Evolutionary conservation across 2,888 invertebrate species (phyloP), one percentile per base, ranked within the genome.

Genomic region (Euphydryas editha): DNA sequence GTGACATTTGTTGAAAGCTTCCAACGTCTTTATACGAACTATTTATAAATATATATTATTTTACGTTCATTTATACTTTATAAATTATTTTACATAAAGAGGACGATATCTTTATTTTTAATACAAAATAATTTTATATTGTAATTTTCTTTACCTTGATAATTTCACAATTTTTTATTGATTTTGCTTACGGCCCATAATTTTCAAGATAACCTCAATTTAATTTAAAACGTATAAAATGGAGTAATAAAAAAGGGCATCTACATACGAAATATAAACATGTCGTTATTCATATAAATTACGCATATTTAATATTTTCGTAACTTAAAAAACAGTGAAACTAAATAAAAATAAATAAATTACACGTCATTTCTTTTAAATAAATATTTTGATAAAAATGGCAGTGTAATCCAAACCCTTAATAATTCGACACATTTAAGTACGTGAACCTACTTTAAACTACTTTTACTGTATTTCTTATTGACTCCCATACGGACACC

Each of bases 391-490:
- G 30, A 59, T 64, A 54, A 64, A 51, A 58, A 57, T 49, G 20
- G 62, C 46, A 59, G 21, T 51, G n/a, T 8, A 30, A 54, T 44
- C 49, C 47, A 46, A 57, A 49, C 24, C 21, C 30, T 55, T 36
- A 37, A 57, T 49, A 63, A 54, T 65, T 63, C 49, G 61, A 66
- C 64, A 47, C 60, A 71, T 72, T 76, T 73, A 76, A 75, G 75
- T 75, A 74, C 68, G 73, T 68, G 72, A 78, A 75, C 54, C 36
- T 75, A 42, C 64, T 56, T 56, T 60, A 56, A 37, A 17, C 76
- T 76, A 75, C 75, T 76, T 77, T 82, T 84, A 83, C 80, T 81
- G 72, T 64, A 17, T 30, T n/a, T 54, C 63, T 75, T 75, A 73
- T 68, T 68, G 68, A 76, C 79, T 81, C 82, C 81, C 84, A 75